phyloP scores from a whole-genome alignment of 2,888 invertebrate species.

The Physocephala rufipes region DNA sequence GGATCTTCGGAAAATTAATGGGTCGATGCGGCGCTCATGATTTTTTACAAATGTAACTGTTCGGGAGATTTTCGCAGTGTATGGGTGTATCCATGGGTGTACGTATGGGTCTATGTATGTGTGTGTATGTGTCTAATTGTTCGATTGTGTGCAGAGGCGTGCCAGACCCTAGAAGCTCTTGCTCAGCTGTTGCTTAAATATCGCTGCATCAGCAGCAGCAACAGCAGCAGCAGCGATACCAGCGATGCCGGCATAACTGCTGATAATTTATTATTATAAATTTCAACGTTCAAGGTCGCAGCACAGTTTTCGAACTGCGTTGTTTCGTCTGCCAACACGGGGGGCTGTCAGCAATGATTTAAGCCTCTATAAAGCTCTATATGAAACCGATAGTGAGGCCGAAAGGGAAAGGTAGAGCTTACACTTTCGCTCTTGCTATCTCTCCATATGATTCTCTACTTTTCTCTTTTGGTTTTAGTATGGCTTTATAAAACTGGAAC shows the following conservation, averaged over 20 bases:
- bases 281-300: conserved; percentile 54
- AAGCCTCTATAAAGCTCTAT: conserved; percentile 6
- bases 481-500: too few species aligned
- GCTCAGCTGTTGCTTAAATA: conserved; percentile 35
- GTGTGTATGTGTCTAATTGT: too few species aligned
- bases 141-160: conserved; percentile 9
- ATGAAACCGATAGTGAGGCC: background rate
- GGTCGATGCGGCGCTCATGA: conserved; percentile 17
- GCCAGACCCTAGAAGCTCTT: conserved; percentile 13
- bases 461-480: background rate
- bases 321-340: conserved; percentile 11
- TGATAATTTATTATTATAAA: conserved; percentile 37
- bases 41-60: conserved; percentile 15
- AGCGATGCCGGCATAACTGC: conserved; percentile 17
- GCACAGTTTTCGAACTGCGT: conserved; percentile 38
- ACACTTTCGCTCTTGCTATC: conserved; percentile 11
- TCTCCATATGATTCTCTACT: background rate
- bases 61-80: conserved; percentile 8
- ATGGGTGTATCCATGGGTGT: too few species aligned
- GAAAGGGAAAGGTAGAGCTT: background rate
- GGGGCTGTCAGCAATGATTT: conserved; percentile 30
- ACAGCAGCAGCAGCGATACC: conserved; percentile 5
- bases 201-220: conserved; percentile 16
- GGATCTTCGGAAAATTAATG: conserved; percentile 32
- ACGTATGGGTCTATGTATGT: too few species aligned